Base-by-base conservation (phyloP, 2,113 vertebrate genomes). In the Chinchilla lanigera region DNA sequence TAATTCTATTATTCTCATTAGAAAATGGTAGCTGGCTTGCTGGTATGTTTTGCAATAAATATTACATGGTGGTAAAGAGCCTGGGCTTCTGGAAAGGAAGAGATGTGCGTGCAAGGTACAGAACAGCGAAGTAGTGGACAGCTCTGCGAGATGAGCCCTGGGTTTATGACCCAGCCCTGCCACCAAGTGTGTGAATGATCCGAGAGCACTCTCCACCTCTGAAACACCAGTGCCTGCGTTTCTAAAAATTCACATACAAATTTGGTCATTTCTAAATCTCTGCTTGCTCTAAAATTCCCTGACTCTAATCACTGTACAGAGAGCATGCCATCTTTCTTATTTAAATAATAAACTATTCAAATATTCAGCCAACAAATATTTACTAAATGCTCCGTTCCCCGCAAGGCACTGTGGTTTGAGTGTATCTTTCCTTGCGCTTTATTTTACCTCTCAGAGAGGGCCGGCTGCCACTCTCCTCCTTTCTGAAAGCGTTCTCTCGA, bases 361-460 rank as follows among this genome's bases (percentile, higher is more conserved):
- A 90, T 3, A 16, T 19, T 8, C 52, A 8, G 52, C 33, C 30
- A 52, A 10, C 47, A 41, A 20, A 47, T 63, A 58, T 38, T 69
- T 30, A 50, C 52, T 4, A 3, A 16, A 19, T 4, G 16, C 56
- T 28, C 26, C 1, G 1, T 12, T 7, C 60, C 26, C 30, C 1
- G 0, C 4, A 0, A 26, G 60, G 47, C 24, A 8, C 56, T 5
- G 5, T 12, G 63, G 33, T 16, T 6, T 38, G 12, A 5, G 1
- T 1, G 13, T 0, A 3, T 0, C 52, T 3, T 47, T 7, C 5
- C 0, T 20, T 35, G 8, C 14, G 11, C 3, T 3, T 5, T 1
- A 0, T 5, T 20, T 95, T 97, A 98, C 96, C 97, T 98, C 84
- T 97, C 89, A n/a, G 95, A 95, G 87, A 94, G 69, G 26, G 95